phyloP scores from a whole-genome alignment of 1,140 invertebrate genomes.

The Thrips palmi region DNA sequence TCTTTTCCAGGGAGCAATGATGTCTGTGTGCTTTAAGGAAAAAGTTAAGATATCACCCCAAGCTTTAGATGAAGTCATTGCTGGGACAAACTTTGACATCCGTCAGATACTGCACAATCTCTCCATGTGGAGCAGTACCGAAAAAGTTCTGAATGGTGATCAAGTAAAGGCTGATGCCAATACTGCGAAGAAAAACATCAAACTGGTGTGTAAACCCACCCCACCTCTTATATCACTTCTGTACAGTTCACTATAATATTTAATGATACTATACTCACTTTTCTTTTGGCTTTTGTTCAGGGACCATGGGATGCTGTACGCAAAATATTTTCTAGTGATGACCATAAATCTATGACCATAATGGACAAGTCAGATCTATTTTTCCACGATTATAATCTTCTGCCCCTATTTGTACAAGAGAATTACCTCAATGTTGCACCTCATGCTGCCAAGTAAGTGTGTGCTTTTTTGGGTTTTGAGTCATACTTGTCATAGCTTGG shows the following conservation, averaged over 20 bases:
- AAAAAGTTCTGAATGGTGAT: constrained; percentile 24
- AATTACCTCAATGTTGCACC: constrained; percentile 75
- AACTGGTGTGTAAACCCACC: constrained; percentile 36
- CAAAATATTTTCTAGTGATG: constrained; percentile 71
- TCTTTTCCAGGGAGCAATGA: constrained; percentile 55
- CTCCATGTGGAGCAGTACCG: constrained; percentile 49
- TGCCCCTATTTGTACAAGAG: constrained; percentile 92
- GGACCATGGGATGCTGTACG: constrained; percentile 87
- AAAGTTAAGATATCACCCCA: constrained; percentile 61
- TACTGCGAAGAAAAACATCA: constrained; percentile 55
- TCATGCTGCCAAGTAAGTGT: constrained; percentile 13
- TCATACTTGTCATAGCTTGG: constrained; percentile 2
- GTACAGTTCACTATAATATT: not conserved
- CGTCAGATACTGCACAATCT: constrained; percentile 82
- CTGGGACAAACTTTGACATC: constrained; percentile 79
- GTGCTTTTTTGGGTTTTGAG: not conserved
- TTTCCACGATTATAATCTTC: constrained; percentile 92
- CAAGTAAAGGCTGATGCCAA: constrained; percentile 30
- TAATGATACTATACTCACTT: constrained; percentile 6
- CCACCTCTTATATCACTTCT: not conserved
- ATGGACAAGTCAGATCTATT: constrained; percentile 82
- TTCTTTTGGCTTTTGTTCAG: constrained; percentile 19
- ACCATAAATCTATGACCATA: constrained; percentile 64
- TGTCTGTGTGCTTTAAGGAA: constrained; percentile 85
- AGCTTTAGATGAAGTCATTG: constrained; percentile 65